Base-by-base conservation (phyloP, 2,113 vertebrate species). In the Macquaria ambigua region DNA sequence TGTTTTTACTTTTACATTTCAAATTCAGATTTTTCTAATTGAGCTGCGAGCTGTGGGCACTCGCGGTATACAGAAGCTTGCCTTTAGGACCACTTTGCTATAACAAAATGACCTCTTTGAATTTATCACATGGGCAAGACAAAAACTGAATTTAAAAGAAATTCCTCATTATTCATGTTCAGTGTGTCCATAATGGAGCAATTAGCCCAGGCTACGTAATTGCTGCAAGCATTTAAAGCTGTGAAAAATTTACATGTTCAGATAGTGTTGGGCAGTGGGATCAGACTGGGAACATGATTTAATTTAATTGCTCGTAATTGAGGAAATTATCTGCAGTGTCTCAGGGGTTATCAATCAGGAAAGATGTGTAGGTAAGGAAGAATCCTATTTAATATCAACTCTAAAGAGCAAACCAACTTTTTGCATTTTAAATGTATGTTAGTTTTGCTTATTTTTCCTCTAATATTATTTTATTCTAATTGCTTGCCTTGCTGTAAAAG, bases 151-250 rank as follows among this genome's bases (percentile, higher is more conserved):
- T 87, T 77, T 68, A 79, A 84, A 81, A 82, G 20, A 74, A 80
- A 78, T 63, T 75, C 31, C 55, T 83, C 56, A 84, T 87, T 84
- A 89, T 87, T 89, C 81, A 89, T 64, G 53, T 88, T 79, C 74
- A 68, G 41, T 89, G 76, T 89, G 77, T 64, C 73, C 71, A 82
- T 89, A 87, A 87, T 84, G 41, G 69, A 55, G 83, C 83, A 92
- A 91, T 90, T 87, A 92, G 82, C 37, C 64, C n/a, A 62, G 77
- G 69, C 82, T 61, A 90, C 82, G 89, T 89, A 90, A 91, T 87
- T 87, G 90, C 73, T 85, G 77, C 73, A n/a, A 87, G 87, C 91
- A 91, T 93, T 93, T 88, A 92, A 82, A 79, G 48, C 74, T 70
- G 85, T 78, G 79, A 90, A 93, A 91, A 31, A 31, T 2, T 81